Evolutionary conservation across 2,888 invertebrate genomes (phyloP), one percentile per base, ranked within the genome.

Genomic region (Liodrosophila aerea): DNA sequence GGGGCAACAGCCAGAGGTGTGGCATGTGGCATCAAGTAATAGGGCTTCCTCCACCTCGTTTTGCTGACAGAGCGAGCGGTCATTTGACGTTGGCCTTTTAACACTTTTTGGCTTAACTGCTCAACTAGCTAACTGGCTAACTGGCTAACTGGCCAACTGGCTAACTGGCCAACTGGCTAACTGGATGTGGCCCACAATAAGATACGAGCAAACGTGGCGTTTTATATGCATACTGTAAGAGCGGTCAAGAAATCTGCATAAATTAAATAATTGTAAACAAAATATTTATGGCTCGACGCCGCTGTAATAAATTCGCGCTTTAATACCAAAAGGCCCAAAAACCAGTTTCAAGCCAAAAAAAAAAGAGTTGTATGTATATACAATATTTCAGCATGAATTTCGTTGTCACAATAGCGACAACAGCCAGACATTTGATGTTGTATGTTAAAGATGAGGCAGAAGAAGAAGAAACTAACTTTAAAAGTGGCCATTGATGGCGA

Each of bases 251-350:
- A 69, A 83, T 66, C 66, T 66, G 85, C 87, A 87, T 87, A 87
- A 86, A 83, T 83, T 86, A 87, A 83, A 68, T 71, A 64, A 86
- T 77, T 86, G 81, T 86, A 87, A 84, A 87, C 85, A 87, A 83
- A 86, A 86, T 86, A 73, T 83, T 84, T 86, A 87, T 86, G 87
- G 69, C 66, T 52, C 85, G 66, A 59, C 68, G 58, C 57, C 52
- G 68, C 46, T 81, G 81, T 81, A 86, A 81, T 81, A 86, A 85
- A 86, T 81, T 81, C 73, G 87, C 85, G 87, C 72, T 85, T 85
- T 67, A 86, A 81, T 67, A 62, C 22, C 2, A 50, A 66, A 43
- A 60, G 54, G 53, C 45, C 60, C 64, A 51, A 64, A 62, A 77
- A 80, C 86, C 57, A 34, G 87, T 81, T 81, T 86, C 16, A 44